Percentiles rank a stretch among this genome's conserved stretches.
Conservation (phyloP, 2,797 vertebrate genomes). For the Onychomys torridus region DNA sequence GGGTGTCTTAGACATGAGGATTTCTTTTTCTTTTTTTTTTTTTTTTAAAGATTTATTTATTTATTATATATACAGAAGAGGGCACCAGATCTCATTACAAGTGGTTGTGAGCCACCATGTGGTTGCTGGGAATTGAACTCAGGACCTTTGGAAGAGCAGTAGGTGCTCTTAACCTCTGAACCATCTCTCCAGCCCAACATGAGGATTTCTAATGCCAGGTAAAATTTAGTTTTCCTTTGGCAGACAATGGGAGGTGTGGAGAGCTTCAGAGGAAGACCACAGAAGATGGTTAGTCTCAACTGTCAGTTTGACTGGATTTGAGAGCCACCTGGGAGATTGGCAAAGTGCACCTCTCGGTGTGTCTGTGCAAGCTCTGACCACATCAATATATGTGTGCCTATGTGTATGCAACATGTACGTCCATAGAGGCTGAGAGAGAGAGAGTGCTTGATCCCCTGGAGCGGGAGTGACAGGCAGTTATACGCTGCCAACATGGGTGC, state of each 20-base stretch:
- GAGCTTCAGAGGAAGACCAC: background rate
- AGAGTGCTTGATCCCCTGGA: background rate
- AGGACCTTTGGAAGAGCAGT: too few species aligned
- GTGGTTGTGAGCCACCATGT: too few species aligned
- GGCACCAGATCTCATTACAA: too few species aligned
- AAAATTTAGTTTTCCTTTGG: too few species aligned
- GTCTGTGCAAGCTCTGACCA: background rate
- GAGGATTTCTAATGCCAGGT: background rate
- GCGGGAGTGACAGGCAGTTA: background rate
- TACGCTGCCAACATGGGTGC: background rate
- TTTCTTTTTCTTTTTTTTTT: too few species aligned
- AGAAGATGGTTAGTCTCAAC: background rate
- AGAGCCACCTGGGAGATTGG: background rate
- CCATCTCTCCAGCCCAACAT: too few species aligned
- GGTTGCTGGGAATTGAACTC: too few species aligned
- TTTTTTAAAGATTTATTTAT: too few species aligned
- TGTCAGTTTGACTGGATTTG: background rate
- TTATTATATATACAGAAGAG: too few species aligned
- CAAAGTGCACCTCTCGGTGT: background rate
- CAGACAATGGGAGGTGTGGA: background rate
- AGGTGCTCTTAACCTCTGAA: too few species aligned
- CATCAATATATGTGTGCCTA: background rate
- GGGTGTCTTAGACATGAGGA: too few species aligned
- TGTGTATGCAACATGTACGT: background rate
- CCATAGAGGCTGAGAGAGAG: background rate